These are phyloP conservation scores for Falco punctatus DNA, from an alignment of 2,113 vertebrate species.

Conservation along the genomic window DNA sequence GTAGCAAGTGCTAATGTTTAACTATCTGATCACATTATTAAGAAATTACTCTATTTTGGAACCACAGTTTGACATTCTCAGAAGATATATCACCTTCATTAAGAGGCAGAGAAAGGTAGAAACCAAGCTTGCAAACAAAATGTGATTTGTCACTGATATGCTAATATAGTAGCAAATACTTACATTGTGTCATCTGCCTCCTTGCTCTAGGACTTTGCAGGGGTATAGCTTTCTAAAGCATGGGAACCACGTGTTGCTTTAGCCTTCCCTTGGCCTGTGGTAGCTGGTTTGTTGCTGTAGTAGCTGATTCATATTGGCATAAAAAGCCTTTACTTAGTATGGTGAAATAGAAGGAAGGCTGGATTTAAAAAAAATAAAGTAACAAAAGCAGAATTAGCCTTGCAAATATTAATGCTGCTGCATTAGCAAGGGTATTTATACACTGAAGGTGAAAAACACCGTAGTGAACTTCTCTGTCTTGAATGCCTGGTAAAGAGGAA, in stretches of 20 bases:
- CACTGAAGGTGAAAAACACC: neutral
- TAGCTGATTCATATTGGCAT: neutral
- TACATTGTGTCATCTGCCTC: neutral
- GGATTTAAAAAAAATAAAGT: no score
- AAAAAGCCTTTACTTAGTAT: neutral
- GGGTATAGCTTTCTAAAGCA: neutral
- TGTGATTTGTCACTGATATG: neutral
- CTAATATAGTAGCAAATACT: neutral
- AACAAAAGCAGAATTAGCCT: neutral
- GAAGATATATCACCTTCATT: neutral
- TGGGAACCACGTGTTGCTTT: neutral
- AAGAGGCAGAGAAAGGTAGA: neutral
- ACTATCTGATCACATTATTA: neutral
- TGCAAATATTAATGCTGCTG: neutral
- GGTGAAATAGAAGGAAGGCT: neutral
- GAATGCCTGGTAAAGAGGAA: neutral
- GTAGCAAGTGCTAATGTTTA: neutral
- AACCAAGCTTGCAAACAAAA: neutral
- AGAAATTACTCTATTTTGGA: conserved; percentile 27
- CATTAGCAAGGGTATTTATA: neutral
- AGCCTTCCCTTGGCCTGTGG: neutral
- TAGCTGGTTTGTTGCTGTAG: neutral
- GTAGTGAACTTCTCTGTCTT: neutral
- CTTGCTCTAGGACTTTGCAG: neutral
- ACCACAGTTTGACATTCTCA: neutral